Evolutionary conservation across 2,888 invertebrate species (phyloP).

Genomic region (Spodoptera picta): DNA sequence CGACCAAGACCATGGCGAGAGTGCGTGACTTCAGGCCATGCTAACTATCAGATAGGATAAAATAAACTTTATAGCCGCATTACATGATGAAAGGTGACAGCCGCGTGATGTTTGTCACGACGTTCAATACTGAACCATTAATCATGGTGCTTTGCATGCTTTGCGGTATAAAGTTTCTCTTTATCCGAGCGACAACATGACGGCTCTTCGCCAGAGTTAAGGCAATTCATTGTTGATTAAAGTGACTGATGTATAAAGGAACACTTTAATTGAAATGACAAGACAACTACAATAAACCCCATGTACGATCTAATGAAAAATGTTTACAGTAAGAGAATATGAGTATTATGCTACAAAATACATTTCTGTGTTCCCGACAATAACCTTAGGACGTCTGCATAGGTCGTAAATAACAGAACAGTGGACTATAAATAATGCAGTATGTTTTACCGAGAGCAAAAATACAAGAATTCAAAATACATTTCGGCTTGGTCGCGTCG

Average conservation of each 20-base stretch:
- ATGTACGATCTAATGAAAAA: neutral
- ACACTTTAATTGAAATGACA: conserved; percentile 1
- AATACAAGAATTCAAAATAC: conserved; percentile 37
- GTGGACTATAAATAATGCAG: conserved; percentile 33
- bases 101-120: conserved; percentile 41
- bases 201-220: neutral
- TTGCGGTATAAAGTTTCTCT: conserved; percentile 14
- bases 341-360: conserved; percentile 4
- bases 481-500: conserved; percentile 24
- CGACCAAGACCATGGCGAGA: neutral
- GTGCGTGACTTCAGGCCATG: conserved; percentile 25
- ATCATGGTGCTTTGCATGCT: conserved; percentile 29
- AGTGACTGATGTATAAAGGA: neutral
- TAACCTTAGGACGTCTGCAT: conserved; percentile 14
- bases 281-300: neutral
- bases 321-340: neutral
- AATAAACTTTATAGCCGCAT: conserved; percentile 29
- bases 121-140: conserved; percentile 37
- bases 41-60: conserved; percentile 27
- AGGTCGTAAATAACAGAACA: conserved; percentile 39
- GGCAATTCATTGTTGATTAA: neutral
- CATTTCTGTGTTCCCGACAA: conserved; percentile 8
- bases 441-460: conserved; percentile 15
- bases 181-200: conserved; percentile 3
- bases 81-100: conserved; percentile 36